Evolutionary conservation across 1,140 invertebrate genomes (phyloP).

Genomic region (Nasonia longicornis): DNA sequence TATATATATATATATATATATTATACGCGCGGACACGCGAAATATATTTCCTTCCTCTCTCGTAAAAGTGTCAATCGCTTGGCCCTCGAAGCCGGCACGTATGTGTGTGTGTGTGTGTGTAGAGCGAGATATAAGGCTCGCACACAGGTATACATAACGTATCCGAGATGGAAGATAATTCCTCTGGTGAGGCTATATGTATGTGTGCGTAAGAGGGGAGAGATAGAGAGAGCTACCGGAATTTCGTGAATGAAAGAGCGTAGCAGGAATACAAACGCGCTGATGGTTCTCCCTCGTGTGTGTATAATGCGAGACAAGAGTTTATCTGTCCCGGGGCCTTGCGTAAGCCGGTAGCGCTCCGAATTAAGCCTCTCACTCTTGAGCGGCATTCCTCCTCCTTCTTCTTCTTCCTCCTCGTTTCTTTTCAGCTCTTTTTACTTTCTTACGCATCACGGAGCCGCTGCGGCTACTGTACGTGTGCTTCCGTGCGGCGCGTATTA

Average conservation of each 20-base stretch:
- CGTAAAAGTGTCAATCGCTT: neutral
- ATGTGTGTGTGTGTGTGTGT: neutral
- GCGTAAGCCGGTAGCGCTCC: conserved; percentile 63
- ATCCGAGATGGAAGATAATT: conserved; percentile 40
- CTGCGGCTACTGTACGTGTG: neutral
- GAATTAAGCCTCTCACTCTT: conserved; percentile 59
- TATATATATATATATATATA: too few species aligned
- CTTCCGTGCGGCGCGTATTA: too few species aligned
- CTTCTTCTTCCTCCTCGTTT: conserved; percentile 9
- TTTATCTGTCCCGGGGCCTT: conserved; percentile 50
- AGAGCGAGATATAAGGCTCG: too few species aligned
- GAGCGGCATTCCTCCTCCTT: conserved; percentile 36
- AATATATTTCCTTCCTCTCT: neutral
- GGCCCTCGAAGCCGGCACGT: neutral
- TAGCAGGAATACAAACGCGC: conserved; percentile 38
- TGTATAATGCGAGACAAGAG: conserved; percentile 17
- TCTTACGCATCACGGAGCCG: conserved; percentile 41
- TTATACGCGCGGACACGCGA: too few species aligned
- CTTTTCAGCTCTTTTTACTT: conserved; percentile 40
- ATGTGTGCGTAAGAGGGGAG: neutral
- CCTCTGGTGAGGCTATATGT: conserved; percentile 1
- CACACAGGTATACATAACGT: neutral
- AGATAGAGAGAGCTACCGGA: conserved; percentile 39
- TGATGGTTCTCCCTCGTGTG: neutral
- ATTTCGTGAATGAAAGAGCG: conserved; percentile 53